Percentiles rank a stretch among this genome's conserved stretches.
Evolutionary conservation across 2,888 invertebrate species (phyloP).

Genomic region (Pandemis heparana): DNA sequence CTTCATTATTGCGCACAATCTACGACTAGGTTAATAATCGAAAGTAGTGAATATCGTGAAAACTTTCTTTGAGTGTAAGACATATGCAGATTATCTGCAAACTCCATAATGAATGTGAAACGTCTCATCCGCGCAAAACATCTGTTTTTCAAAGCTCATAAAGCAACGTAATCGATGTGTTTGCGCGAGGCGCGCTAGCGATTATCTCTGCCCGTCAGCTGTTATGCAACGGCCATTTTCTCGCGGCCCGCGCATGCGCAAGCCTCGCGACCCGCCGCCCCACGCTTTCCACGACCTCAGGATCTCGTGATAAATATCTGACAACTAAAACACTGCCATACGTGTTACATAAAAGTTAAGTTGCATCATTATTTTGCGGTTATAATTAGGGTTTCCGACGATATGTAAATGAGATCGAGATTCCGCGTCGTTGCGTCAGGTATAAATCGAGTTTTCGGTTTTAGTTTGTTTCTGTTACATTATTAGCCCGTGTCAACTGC

Average conservation of each 20-base stretch:
- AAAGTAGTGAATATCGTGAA: conserved; percentile 11
- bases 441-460: conserved; percentile 25
- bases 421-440: conserved; percentile 28
- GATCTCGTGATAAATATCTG: conserved; percentile 50
- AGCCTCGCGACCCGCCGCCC: conserved; percentile 48
- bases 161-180: conserved; percentile 45
- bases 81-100: not conserved
- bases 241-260: conserved; percentile 48
- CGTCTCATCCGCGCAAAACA: conserved; percentile 30
- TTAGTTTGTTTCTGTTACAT: conserved; percentile 29
- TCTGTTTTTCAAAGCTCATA: conserved; percentile 32
- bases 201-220: conserved; percentile 43
- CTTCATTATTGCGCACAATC: not conserved
- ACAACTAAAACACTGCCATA: conserved; percentile 40
- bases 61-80: not conserved
- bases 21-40: not conserved
- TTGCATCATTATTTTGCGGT: conserved; percentile 39
- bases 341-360: conserved; percentile 39
- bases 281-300: conserved; percentile 67
- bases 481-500: conserved; percentile 20
- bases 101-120: conserved; percentile 16
- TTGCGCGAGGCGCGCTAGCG: conserved; percentile 28
- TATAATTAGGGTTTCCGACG: conserved; percentile 35
- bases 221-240: conserved; percentile 58
- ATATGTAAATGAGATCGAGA: conserved; percentile 30